Conservation (phyloP, 2,888 invertebrate species). For the Onchidella celtica region DNA sequence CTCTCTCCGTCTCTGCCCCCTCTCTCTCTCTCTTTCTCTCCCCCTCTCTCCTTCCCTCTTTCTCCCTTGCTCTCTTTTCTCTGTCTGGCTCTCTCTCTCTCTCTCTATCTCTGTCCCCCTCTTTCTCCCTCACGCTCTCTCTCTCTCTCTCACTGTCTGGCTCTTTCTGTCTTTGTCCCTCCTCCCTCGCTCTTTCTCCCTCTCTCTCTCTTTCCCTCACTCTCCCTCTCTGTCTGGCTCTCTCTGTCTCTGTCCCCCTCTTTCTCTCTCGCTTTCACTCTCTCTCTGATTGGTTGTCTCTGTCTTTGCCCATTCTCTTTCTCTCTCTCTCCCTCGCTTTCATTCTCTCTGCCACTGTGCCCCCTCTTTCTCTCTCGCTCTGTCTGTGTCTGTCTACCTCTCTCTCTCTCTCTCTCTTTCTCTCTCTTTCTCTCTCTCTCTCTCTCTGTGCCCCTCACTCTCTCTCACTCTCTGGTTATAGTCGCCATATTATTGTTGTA, state of each 20-base stretch:
- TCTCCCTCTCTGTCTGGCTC: background rate
- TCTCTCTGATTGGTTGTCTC: background rate
- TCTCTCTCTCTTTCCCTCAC: slow-evolving; percentile 12
- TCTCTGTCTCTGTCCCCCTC: background rate
- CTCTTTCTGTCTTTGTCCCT: slow-evolving; percentile 8
- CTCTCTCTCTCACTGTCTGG: background rate
- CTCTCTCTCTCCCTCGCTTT: too few relatives aligned
- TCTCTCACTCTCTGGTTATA: too few relatives aligned
- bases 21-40: background rate
- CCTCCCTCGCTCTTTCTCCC: slow-evolving; percentile 9
- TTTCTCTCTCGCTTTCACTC: too few relatives aligned
- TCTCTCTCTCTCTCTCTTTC: too few relatives aligned
- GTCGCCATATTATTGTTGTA: too few relatives aligned
- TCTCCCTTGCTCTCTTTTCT: background rate
- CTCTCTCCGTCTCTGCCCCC: too few relatives aligned
- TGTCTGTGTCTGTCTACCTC: too few relatives aligned
- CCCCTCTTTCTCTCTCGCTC: too few relatives aligned
- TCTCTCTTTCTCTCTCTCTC: too few relatives aligned
- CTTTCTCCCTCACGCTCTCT: background rate
- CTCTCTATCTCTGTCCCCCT: background rate
- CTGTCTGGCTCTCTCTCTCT: too few relatives aligned
- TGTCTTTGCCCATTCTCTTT: background rate
- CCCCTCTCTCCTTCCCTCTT: background rate
- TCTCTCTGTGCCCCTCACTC: too few relatives aligned
- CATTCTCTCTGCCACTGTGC: too few relatives aligned